A percentile compares a stretch with the other conserved stretches of the same genome.
Evolutionary conservation across 2,888 invertebrate species (phyloP).

Genomic region (Drosophila limbata): DNA sequence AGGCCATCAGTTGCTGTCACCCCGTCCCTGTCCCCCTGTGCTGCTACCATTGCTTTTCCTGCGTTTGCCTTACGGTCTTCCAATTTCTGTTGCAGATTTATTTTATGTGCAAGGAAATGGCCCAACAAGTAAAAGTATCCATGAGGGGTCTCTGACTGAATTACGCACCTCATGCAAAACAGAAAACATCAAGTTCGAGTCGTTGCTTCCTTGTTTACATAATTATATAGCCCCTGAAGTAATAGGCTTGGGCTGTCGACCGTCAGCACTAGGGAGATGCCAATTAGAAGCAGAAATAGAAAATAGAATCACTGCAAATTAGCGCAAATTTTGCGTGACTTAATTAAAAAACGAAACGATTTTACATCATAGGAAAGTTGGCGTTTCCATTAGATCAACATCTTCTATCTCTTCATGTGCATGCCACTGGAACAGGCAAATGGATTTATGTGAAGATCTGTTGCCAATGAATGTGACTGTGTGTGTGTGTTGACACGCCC

Average conservation of each 20-base stretch:
- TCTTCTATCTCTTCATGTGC: constrained; percentile 50
- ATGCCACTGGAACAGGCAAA: constrained; percentile 62
- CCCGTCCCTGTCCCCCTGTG: neutral
- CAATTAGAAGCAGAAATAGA: constrained; percentile 68
- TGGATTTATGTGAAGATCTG: constrained; percentile 47
- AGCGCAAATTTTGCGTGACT: constrained; percentile 79
- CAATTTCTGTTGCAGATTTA: constrained; percentile 51
- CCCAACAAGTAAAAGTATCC: constrained; percentile 43
- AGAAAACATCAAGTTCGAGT: constrained; percentile 28
- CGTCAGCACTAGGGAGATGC: constrained; percentile 4
- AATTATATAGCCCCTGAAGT: constrained; percentile 54
- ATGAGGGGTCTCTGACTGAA: constrained; percentile 19
- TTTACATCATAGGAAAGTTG: constrained; percentile 74
- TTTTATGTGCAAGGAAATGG: constrained; percentile 39
- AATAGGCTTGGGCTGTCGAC: constrained; percentile 24
- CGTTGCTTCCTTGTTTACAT: constrained; percentile 64
- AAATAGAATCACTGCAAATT: constrained; percentile 61
- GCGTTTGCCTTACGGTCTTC: constrained; percentile 1
- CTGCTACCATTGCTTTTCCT: constrained; percentile 8
- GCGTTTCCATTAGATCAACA: constrained; percentile 47
- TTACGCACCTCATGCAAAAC: constrained; percentile 56
- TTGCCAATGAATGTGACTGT: constrained; percentile 10
- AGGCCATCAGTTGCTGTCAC: constrained; percentile 33
- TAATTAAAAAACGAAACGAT: constrained; percentile 63
- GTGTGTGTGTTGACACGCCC: constrained; percentile 55